phyloP scores from a whole-genome alignment of 2,888 invertebrate species.

The Liodrosophila aerea region DNA sequence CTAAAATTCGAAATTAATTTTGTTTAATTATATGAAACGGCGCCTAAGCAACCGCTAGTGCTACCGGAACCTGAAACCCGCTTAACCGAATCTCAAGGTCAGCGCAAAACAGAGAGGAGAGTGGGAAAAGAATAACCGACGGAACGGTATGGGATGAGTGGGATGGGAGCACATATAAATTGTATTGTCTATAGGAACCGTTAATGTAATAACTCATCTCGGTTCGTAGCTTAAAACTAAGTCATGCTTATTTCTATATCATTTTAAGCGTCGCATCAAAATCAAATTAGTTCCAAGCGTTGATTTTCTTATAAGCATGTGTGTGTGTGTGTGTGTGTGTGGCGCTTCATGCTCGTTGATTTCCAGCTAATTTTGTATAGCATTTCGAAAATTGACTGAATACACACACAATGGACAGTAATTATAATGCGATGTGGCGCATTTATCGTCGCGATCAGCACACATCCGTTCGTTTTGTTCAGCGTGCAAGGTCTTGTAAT shows the following conservation, averaged over 20 bases:
- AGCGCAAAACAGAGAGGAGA: background rate
- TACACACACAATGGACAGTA: conserved; percentile 57
- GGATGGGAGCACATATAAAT: conserved; percentile 17
- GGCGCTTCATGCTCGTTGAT: conserved; percentile 72
- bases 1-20: conserved; percentile 58
- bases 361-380: conserved; percentile 69
- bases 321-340: conserved; percentile 31
- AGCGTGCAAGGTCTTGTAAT: conserved; percentile 51
- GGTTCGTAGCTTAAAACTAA: conserved; percentile 48
- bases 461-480: conserved; percentile 57
- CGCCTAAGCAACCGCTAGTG: conserved; percentile 24
- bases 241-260: conserved; percentile 64
- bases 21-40: conserved; percentile 60
- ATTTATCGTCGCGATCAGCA: conserved; percentile 71
- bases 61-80: conserved; percentile 44
- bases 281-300: conserved; percentile 75
- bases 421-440: conserved; percentile 73
- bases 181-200: conserved; percentile 52
- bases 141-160: conserved; percentile 16
- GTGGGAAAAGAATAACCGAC: conserved; percentile 8
- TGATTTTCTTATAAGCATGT: conserved; percentile 59
- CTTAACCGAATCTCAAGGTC: conserved; percentile 36
- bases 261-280: conserved; percentile 70
- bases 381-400: conserved; percentile 49
- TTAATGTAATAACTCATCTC: conserved; percentile 67